These are phyloP conservation scores for Opisthograptis luteolata DNA, from an alignment of 2,888 invertebrate species.

Conservation along the genomic window DNA sequence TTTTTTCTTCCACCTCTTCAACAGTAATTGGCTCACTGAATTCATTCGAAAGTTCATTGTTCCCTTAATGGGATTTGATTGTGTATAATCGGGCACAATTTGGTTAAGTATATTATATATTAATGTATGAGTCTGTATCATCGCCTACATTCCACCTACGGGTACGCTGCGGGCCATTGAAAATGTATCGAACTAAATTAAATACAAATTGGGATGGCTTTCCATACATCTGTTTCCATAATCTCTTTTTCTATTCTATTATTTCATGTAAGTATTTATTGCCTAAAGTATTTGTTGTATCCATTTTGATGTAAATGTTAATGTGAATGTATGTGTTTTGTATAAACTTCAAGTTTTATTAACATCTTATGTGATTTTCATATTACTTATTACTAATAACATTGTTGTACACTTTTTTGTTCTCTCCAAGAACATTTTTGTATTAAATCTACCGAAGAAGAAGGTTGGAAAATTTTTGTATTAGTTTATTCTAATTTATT, in stretches of 20 bases:
- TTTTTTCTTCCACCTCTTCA: conserved; percentile 35
- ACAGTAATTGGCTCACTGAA: conserved; percentile 36
- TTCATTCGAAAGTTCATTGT: conserved; percentile 53
- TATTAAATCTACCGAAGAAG: neutral
- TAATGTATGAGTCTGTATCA: conserved; percentile 40
- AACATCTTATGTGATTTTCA: too few species aligned
- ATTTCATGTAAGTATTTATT: neutral
- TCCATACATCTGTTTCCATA: neutral
- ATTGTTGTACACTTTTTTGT: neutral
- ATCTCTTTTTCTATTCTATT: neutral
- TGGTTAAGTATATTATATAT: conserved; percentile 49
- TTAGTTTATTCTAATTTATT: conserved; percentile 13
- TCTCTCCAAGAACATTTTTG: conserved; percentile 8
- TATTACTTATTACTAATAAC: too few species aligned
- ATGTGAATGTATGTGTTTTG: too few species aligned
- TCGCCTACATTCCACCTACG: conserved; percentile 63
- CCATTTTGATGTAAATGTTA: too few species aligned
- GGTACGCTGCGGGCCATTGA: conserved; percentile 13
- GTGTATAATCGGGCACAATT: conserved; percentile 49
- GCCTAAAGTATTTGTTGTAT: too few species aligned
- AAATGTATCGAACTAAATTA: conserved; percentile 15
- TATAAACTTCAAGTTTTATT: neutral
- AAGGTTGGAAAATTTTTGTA: conserved; percentile 17
- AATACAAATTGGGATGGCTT: conserved; percentile 8
- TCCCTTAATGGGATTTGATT: conserved; percentile 51